Base-by-base conservation (phyloP, 1,140 invertebrate species). In the Pentalonia nigronervosa region DNA sequence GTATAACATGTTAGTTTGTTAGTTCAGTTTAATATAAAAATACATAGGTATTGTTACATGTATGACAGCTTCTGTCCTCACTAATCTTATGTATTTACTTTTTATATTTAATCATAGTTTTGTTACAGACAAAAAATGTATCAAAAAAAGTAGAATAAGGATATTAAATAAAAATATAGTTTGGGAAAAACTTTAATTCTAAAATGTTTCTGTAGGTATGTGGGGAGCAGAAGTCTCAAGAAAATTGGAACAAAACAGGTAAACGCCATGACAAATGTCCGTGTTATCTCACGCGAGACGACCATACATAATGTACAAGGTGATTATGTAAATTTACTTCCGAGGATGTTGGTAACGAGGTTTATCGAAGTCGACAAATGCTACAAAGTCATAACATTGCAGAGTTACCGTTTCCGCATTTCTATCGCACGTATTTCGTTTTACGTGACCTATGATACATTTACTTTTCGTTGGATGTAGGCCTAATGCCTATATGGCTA, bases 301-400 rank as follows among this genome's bases (percentile, higher is more conserved):
- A 89, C 56, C 88, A 56, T 89, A 53, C 88, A 89, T 89, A 56
- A 89, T 89, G 50, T 89, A 89, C 88, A 34, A 56, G 50, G 88
- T 89, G 88, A 89, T 89, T 89, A 89, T 89, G 88, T 89, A 89
- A 89, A 89, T 89, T 89, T 41, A 53, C 50, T 53, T 87, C 47
- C 47, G 45, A 48, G 20, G 17, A 87, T 87, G 86, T 87, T 11
- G 21, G 88, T 53, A 36, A 34, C 34, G 34, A 34, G n/a, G 87
- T 89, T 56, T 25, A 56, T 89, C 34, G 50, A 89, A 89, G 88
- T 56, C 88, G 21, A 89, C 50, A 56, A 89, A 89, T 89, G 50
- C 48, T 89, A 53, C 88, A 56, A 41, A 89, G 88, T 56, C 88
- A 89, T 41, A 53, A 53, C 7, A 89, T 89, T 53, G 48, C 36